Conservation (phyloP, 2,888 invertebrate species). For the Omphaloscelis lunosa region DNA sequence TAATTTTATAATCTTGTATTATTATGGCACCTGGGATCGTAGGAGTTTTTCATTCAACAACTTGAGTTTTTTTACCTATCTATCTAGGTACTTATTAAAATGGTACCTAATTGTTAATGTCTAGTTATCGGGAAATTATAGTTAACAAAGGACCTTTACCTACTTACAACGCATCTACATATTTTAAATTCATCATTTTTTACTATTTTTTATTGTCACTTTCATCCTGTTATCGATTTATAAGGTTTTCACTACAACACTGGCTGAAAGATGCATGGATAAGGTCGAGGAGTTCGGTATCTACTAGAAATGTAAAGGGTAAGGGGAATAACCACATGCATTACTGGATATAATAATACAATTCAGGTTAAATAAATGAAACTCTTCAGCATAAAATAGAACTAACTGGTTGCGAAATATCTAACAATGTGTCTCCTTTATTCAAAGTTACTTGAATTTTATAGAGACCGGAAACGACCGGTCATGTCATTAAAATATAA, state of each 20-base stretch:
- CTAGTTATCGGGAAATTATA: neutral
- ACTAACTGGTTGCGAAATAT: constrained; percentile 39
- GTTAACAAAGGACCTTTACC: neutral
- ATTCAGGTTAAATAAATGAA: constrained; percentile 27
- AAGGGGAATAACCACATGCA: too few species aligned
- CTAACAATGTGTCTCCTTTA: constrained; percentile 31
- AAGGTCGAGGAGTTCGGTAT: neutral
- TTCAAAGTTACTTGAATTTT: constrained; percentile 34
- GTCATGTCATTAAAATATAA: constrained; percentile 67
- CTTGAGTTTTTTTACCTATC: neutral
- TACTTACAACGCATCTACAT: neutral
- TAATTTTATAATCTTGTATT: constrained; percentile 24
- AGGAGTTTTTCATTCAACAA: neutral
- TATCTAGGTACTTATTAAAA: neutral
- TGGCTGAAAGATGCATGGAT: neutral
- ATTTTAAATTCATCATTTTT: neutral
- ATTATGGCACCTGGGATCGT: neutral
- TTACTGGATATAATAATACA: neutral
- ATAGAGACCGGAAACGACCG: constrained; percentile 67
- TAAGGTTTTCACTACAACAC: neutral
- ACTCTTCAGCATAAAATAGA: constrained; percentile 1
- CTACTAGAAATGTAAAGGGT: neutral
- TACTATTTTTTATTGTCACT: neutral
- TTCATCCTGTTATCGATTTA: neutral
- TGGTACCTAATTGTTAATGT: neutral